Evolutionary conservation across 2,113 vertebrate genomes (phyloP), one percentile per base, ranked within the genome.

Genomic region (Willisornis vidua): DNA sequence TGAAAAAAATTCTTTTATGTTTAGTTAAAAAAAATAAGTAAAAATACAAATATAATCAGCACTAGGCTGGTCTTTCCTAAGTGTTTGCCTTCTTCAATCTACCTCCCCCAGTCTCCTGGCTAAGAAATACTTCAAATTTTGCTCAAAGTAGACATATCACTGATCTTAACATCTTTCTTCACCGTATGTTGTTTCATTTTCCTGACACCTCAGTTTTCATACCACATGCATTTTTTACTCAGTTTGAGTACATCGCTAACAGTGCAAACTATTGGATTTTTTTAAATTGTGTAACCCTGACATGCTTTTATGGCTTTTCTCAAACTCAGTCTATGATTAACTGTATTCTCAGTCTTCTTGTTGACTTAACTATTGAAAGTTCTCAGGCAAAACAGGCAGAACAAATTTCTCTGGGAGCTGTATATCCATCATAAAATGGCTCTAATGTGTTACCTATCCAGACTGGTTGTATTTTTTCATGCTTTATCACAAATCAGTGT

Each of bases 381-480:
- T 90, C 54, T 75, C 1, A 0, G 49, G 65, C 23, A 91, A 63
- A 96, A 74, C 8, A 3, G 63, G 59, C 46, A 75, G 61, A 78
- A 94, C n/a, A 93, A 84, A 93, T 79, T 95, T 95, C 61, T 86
- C 39, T 54, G 31, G n/a, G 67, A 93, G 71, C 80, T 63, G 39
- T 88, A 72, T 86, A 90, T 92, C 68, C 76, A 71, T 96, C 80
- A 82, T 65, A 79, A 93, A 87, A 77, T 61, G 41, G 3, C 46
- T 87, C 54, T 87, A 12, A 85, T 18, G 1, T 80, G 71, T 90
- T 94, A 84, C 89, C 49, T 95, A 0, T 67, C 61, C 76, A 49
- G 83, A 41, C 31, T 78, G 65, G 61, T 63, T 86, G 43, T 75
- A 75, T 96, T 96, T 96, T 52, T 93, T 92, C 86, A 89, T 78